Percentiles rank a stretch among this genome's conserved stretches.
These are phyloP conservation scores for Nothocercus nigrocapillus DNA, from an alignment of 2,113 vertebrate genomes.

Conservation along the genomic window DNA sequence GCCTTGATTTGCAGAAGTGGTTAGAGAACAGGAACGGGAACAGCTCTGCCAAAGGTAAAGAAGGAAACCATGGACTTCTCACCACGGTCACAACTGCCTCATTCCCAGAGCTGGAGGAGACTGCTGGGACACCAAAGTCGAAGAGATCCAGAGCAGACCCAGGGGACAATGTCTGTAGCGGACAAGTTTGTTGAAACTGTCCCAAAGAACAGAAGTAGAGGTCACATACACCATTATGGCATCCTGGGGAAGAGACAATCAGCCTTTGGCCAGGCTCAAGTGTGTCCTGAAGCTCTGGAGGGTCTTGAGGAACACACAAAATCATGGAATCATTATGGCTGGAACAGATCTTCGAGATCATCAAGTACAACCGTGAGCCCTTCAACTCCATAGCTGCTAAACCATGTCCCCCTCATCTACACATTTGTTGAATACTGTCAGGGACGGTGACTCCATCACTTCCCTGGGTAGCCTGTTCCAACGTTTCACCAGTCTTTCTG, in stretches of 20 bases:
- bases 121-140: rapidly evolving
- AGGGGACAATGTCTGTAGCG: background rate
- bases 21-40: background rate
- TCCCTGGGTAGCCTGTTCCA: too few relatives aligned
- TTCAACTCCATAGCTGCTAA: too few relatives aligned
- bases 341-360: too few relatives aligned
- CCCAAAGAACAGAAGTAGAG: background rate
- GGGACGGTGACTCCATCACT: too few relatives aligned
- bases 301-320: background rate
- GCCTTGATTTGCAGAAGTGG: background rate
- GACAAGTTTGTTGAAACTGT: background rate
- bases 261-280: conserved; percentile 6
- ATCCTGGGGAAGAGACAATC: background rate
- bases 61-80: background rate
- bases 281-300: background rate
- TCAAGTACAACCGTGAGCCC: too few relatives aligned
- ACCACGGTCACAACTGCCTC: background rate
- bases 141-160: background rate
- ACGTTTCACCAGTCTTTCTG: too few relatives aligned
- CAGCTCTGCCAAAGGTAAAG: background rate
- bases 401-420: too few relatives aligned
- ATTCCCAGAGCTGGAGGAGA: background rate
- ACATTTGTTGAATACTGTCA: too few relatives aligned
- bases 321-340: too few relatives aligned
- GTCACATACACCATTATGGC: background rate